Evolutionary conservation across 2,797 vertebrate genomes (phyloP), one percentile per base, ranked within the genome.

Genomic region (Orientallactaga sibirica): DNA sequence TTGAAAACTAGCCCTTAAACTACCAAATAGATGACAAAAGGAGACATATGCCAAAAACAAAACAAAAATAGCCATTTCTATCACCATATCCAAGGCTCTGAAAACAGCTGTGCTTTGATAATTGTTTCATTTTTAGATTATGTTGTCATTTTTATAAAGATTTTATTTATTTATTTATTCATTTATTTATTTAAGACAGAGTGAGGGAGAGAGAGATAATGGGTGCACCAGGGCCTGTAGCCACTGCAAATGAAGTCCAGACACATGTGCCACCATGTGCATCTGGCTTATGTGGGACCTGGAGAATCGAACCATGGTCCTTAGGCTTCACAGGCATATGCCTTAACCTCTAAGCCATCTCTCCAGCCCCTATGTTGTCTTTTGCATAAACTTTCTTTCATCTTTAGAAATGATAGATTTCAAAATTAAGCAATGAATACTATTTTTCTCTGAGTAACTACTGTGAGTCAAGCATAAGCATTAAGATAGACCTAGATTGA

Each of bases 1-100:
- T 88, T 71, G 52, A 94, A 92, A 95, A 43, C 4, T 66, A 24
- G 58, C 78, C 25, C 9, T 89, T 84, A 22, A 93, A 79, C 67
- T 88, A 67, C 16, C 80, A 76, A 91, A 87, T 18, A 83, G 74
- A 74, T 88, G 33, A 64, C 6, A 62, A 86, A 76, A 79, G 55
- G 29, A 85, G 18, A 80, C 16, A 90, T 16, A 86, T 2, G 8
- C 2, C 19, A 55, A 85, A 48, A 75, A 75, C n/a, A 77, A 61
- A 91, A 25, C 7, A 33, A 61, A 62, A 88, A 66, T 25, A 86
- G 33, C 33, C 71, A 3, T n/a, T 88, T 12, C 0, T 48, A 55
- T 83, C 62, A 22, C 9, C 8, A 12, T 41, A 12, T 80, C 22
- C 48, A 67, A 68, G 16, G 24, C 33, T 73, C 18, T 90, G 29